Conservation (phyloP, 2,797 vertebrate species). For the Triplophysa bombifrons region DNA sequence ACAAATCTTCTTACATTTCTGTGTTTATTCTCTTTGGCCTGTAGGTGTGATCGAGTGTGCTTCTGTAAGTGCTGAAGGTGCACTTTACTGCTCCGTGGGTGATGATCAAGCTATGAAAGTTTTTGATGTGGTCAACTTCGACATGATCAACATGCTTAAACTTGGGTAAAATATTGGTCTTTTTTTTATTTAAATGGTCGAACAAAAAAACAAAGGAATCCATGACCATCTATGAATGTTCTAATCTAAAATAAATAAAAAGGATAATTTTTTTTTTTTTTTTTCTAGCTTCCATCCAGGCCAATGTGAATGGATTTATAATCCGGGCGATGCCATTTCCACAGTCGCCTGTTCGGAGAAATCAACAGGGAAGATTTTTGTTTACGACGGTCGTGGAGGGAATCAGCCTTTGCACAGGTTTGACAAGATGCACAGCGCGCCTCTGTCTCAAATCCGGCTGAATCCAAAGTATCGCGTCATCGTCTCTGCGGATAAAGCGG, state of each 20-base stretch:
- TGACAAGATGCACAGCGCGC: conserved; percentile 88
- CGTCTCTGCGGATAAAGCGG: conserved; percentile 93
- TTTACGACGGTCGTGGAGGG: conserved; percentile 93
- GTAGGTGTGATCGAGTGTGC: conserved; percentile 93
- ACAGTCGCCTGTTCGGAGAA: conserved; percentile 96
- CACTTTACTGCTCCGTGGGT: conserved; percentile 92
- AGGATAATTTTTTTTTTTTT: not conserved
- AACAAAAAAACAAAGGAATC: not conserved
- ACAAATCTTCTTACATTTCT: not conserved
- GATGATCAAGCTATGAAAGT: conserved; percentile 99
- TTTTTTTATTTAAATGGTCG: no score
- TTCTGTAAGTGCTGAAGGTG: conserved; percentile 90
- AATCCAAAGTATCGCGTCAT: conserved; percentile 88
- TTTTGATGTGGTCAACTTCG: conserved; percentile 98
- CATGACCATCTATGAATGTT: conserved; percentile 41
- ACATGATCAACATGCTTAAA: conserved; percentile 99
- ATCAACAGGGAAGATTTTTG: conserved; percentile 93
- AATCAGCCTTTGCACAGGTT: conserved; percentile 88
- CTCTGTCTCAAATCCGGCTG: conserved; percentile 89
- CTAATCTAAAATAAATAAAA: not conserved
- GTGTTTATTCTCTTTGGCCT: not conserved
- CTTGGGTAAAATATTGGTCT: conserved; percentile 83
- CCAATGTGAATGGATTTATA: conserved; percentile 96
- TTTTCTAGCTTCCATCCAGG: conserved; percentile 87
- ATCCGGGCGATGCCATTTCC: conserved; percentile 94